Base-by-base conservation (phyloP, 1,140 invertebrate species). In the Cryptotermes secundus region DNA sequence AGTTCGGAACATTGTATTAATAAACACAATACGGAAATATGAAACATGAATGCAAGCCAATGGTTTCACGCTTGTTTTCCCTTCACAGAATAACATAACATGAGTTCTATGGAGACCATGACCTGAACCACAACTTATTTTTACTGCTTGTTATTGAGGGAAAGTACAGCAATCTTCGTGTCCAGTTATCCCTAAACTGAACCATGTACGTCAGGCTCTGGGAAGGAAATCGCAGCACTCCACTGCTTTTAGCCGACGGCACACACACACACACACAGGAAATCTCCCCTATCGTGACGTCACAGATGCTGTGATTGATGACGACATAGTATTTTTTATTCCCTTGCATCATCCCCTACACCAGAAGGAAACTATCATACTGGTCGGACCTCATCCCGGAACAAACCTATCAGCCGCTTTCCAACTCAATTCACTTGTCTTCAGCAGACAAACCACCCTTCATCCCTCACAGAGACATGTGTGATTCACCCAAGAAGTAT, bases 361-460 rank as follows among this genome's bases (percentile, higher is more conserved):
- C 26, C 59, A 72, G 59, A 72, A 72, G 59, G 59, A 72, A 72
- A 72, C 59, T 72, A 72, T 72, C 59, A 72, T n/a, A 26, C 59
- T 6, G 2, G 59, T 72, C 12, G 59, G n/a, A 72, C 59, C n/a
- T 31, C 59, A n/a, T 26, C 26, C 59, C 26, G 59, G 59, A 72
- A 72, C 59, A 72, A 72, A 72, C 59, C 59, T 72, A 72, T 72
- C 59, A 72, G 59, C 59, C 14, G 59, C 59, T 72, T 72, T 72
- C 59, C 59, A 72, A 72, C 59, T 72, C 59, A 72, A 72, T 72
- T 72, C 59, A 72, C 59, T 72, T 72, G 59, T 26, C n/a, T 72
- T 31, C 59, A 31, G 7, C 59, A 72, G 59, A 72, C 26, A 31
- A 72, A 72, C 59, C 59, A n/a, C n/a, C 59, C 59, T 31, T 4